Percentiles rank a stretch among this genome's conserved stretches.
phyloP scores from a whole-genome alignment of 2,113 vertebrate species.

The Hiodon tergisus region DNA sequence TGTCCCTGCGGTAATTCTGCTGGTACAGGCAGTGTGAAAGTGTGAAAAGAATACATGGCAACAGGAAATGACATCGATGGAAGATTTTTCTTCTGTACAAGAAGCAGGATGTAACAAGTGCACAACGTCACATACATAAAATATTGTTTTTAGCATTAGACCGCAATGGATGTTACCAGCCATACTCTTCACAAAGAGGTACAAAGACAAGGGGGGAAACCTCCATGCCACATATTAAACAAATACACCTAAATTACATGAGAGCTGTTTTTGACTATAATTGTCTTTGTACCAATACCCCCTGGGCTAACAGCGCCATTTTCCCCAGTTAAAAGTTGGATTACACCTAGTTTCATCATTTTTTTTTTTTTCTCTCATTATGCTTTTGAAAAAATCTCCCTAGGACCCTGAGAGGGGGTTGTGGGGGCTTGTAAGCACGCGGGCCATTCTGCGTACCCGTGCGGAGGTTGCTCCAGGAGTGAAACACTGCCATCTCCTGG shows the following conservation, averaged over 20 bases:
- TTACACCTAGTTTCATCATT: conserved; percentile 62
- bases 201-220: background rate
- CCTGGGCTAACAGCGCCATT: conserved; percentile 34
- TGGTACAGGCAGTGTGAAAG: no score
- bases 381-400: conserved; percentile 41
- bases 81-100: no score
- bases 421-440: conserved; percentile 33
- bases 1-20: no score
- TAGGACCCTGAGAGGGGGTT: conserved; percentile 28
- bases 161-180: no score
- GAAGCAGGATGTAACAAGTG: no score
- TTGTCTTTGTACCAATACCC: conserved; percentile 21
- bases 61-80: no score
- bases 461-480: background rate
- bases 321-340: conserved; percentile 42
- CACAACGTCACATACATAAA: no score
- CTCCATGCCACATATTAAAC: background rate
- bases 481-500: conserved; percentile 27
- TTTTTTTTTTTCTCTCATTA: conserved; percentile 40
- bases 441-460: conserved; percentile 28
- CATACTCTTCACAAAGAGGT: no score
- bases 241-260: background rate
- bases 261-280: background rate
- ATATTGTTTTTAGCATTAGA: no score
- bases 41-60: no score